Base-by-base conservation (phyloP, 1,140 invertebrate genomes). In the Propsilocerus akamusi region DNA sequence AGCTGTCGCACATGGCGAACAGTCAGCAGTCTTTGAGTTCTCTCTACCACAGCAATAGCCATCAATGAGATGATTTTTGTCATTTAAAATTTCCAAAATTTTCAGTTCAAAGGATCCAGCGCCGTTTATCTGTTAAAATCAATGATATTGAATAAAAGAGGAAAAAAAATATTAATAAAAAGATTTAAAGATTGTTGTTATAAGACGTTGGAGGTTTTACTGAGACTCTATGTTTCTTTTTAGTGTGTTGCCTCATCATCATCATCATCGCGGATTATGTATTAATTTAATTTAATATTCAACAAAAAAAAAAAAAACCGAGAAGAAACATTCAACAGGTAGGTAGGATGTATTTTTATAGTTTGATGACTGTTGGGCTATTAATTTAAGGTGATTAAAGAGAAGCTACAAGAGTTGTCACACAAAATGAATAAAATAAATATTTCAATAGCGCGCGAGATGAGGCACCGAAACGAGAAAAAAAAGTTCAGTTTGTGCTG, bases 41-140 rank as follows among this genome's bases (percentile, higher is more conserved):
- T 65, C 62, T 51, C 66, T 73, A 51, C 83, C 84, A 70, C 89
- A 92, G 71, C 87, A 92, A 61, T 73, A 75, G 55, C 86, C 86
- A 59, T 74, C 76, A 53, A 81, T 73, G 57, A 88, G 71, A 67
- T 85, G 82, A 56, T 84, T 83, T 53, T 83, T 76, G 59, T 80
- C 80, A 72, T 92, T 94, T 63, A 81, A 80, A 64, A 91, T 80
- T 68, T 87, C 86, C 59, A 90, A 76, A 62, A 91, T 83, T 72
- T 91, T 84, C 61, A 92, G 78, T 74, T 93, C 87, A 72, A 92
- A 91, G 67, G 81, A 83, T 58, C 88, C 88, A 68, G 83, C 58
- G 53, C 61, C 59, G 54, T 57, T 62, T 59, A 64, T 62, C 63
- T 65, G 59, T 48, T 56, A 53, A 53, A 32, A 20, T 32, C 46